Conservation (phyloP, 2,888 invertebrate species). For the Digitonthophagus gazella region DNA sequence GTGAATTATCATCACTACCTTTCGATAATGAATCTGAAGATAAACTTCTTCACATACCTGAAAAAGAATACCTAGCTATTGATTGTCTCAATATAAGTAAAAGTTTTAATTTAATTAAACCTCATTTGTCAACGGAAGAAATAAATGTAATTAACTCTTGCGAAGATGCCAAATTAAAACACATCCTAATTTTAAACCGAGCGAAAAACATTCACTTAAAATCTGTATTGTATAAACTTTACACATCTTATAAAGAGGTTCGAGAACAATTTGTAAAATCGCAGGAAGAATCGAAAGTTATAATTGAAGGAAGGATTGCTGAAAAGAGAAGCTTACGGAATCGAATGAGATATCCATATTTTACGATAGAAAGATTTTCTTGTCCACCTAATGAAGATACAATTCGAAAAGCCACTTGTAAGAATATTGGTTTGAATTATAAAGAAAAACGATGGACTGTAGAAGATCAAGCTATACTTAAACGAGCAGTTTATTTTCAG, state of each 20-base stretch:
- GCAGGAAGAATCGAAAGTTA: constrained; percentile 14
- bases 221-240: constrained; percentile 36
- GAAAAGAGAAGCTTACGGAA: constrained; percentile 28
- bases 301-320: neutral
- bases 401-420: constrained; percentile 41
- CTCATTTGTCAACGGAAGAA: constrained; percentile 35
- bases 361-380: constrained; percentile 57
- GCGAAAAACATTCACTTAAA: constrained; percentile 37
- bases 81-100: constrained; percentile 22
- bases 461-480: constrained; percentile 57
- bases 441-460: constrained; percentile 53
- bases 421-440: constrained; percentile 42
- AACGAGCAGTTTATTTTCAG: constrained; percentile 48
- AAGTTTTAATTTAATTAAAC: constrained; percentile 21
- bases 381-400: constrained; percentile 61
- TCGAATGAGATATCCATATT: constrained; percentile 60
- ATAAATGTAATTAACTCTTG: constrained; percentile 36
- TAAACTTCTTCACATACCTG: neutral
- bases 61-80: constrained; percentile 14
- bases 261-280: constrained; percentile 31
- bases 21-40: constrained; percentile 19
- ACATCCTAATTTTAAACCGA: constrained; percentile 38
- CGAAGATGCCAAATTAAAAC: constrained; percentile 35
- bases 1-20: constrained; percentile 18
- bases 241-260: constrained; percentile 35